phyloP scores from a whole-genome alignment of 2,888 invertebrate species.

The Andrena chrysosceles region DNA sequence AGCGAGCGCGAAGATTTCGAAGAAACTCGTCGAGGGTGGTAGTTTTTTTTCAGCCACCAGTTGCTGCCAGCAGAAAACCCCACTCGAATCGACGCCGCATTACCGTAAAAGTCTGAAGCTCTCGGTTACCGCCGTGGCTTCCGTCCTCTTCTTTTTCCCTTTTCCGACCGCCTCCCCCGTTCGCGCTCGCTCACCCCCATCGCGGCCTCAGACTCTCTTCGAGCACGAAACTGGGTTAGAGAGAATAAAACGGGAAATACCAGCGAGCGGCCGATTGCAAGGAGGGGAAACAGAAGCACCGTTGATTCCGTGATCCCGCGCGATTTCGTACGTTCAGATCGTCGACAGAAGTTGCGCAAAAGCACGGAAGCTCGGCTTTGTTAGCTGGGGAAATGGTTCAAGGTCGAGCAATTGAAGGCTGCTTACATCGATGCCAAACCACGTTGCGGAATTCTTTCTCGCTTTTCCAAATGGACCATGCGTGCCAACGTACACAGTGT shows the following conservation, averaged over 20 bases:
- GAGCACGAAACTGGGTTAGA: slow-evolving; percentile 68
- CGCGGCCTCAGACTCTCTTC: slow-evolving; percentile 49
- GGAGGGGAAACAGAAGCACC: slow-evolving; percentile 50
- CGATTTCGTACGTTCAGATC: slow-evolving; percentile 43
- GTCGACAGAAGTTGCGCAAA: slow-evolving; percentile 34
- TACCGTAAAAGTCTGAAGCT: slow-evolving; percentile 75
- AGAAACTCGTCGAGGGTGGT: slow-evolving; percentile 61
- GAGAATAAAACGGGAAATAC: slow-evolving; percentile 69
- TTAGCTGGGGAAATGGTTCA: slow-evolving; percentile 61
- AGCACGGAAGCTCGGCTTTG: slow-evolving; percentile 41
- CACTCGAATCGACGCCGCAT: slow-evolving; percentile 69
- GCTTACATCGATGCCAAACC: slow-evolving; percentile 24
- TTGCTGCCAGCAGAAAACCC: slow-evolving; percentile 71
- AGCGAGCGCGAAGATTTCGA: slow-evolving; percentile 63
- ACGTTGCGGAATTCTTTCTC: neutral
- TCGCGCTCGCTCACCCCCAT: slow-evolving; percentile 14
- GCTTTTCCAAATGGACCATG: neutral
- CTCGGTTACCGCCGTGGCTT: slow-evolving; percentile 57
- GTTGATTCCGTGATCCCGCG: slow-evolving; percentile 45
- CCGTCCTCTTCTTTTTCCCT: slow-evolving; percentile 55
- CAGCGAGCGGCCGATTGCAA: slow-evolving; percentile 61
- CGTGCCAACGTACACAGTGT: too few species aligned
- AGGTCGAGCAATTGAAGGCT: slow-evolving; percentile 58
- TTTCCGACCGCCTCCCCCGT: slow-evolving; percentile 47
- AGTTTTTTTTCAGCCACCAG: slow-evolving; percentile 71